These are phyloP conservation scores for Drosophila novamexicana DNA, from an alignment of 1,140 invertebrate genomes.

Conservation along the genomic window DNA sequence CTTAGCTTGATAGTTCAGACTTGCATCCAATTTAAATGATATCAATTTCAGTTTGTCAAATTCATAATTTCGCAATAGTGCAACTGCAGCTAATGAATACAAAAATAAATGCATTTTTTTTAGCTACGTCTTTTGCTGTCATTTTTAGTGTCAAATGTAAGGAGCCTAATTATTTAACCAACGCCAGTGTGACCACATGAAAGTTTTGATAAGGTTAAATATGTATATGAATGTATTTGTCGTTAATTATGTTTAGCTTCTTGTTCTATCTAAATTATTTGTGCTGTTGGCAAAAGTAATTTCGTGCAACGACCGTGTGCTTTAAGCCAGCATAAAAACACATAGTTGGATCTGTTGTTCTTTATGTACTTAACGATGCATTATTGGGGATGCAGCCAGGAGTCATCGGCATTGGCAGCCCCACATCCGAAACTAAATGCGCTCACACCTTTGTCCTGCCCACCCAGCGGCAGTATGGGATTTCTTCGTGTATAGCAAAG, in stretches of 20 bases:
- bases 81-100: no score
- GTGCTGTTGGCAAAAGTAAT: neutral
- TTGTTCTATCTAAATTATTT: neutral
- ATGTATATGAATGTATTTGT: neutral
- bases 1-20: no score
- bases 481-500: constrained; percentile 35
- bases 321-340: no score
- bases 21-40: no score
- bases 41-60: no score
- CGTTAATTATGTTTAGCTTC: neutral
- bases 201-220: neutral
- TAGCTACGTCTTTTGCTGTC: neutral
- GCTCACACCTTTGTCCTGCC: constrained; percentile 20
- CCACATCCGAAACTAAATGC: constrained; percentile 13
- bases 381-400: neutral
- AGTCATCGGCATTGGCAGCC: constrained; percentile 22
- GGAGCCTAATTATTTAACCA: neutral
- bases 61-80: no score
- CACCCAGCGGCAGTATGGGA: constrained; percentile 9
- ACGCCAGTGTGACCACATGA: neutral
- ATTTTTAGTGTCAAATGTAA: neutral
- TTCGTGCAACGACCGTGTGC: no score
- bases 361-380: neutral
- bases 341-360: no score
- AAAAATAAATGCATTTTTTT: neutral